Base-by-base conservation (phyloP, 2,888 invertebrate species). In the Lypha dubia region DNA sequence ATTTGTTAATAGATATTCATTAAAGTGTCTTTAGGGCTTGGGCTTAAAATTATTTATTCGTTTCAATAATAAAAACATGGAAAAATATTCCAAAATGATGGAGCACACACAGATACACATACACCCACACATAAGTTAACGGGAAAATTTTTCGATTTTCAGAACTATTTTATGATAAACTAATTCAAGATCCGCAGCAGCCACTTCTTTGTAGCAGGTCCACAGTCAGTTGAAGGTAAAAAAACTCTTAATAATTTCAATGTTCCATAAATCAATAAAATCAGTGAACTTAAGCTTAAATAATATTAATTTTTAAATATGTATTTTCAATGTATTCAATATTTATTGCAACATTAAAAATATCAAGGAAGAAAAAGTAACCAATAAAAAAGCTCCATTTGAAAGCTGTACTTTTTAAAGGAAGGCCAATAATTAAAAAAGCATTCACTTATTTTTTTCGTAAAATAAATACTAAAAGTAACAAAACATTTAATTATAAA, bases 191-290 rank as follows among this genome's bases (percentile, higher is more conserved):
- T n/a, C n/a, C n/a, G n/a, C n/a, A n/a, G n/a, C n/a, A n/a, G n/a
- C n/a, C n/a, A n/a, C n/a, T n/a, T n/a, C n/a, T n/a, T n/a, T n/a
- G n/a, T n/a, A n/a, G n/a, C n/a, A n/a, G n/a, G n/a, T n/a, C n/a
- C n/a, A n/a, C n/a, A n/a, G n/a, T n/a, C n/a, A n/a, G n/a, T n/a
- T n/a, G n/a, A n/a, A n/a, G n/a, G n/a, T n/a, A n/a, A n/a, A n/a
- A n/a, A n/a, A n/a, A n/a, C n/a, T n/a, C n/a, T n/a, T n/a, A n/a
- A n/a, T n/a, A n/a, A n/a, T n/a, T n/a, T n/a, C n/a, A n/a, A n/a
- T n/a, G n/a, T n/a, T n/a, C n/a, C n/a, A n/a, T n/a, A n/a, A 22
- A 41, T n/a, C 6, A 38, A 24, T 38, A 38, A 81, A 75, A 70
- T n/a, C 56, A 32, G 20, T 20, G n/a, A 53, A 56, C 20, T 44